Percentiles rank a stretch among this genome's conserved stretches.
Evolutionary conservation across 2,113 vertebrate genomes (phyloP).

Genomic region (Sylvia atricapilla): DNA sequence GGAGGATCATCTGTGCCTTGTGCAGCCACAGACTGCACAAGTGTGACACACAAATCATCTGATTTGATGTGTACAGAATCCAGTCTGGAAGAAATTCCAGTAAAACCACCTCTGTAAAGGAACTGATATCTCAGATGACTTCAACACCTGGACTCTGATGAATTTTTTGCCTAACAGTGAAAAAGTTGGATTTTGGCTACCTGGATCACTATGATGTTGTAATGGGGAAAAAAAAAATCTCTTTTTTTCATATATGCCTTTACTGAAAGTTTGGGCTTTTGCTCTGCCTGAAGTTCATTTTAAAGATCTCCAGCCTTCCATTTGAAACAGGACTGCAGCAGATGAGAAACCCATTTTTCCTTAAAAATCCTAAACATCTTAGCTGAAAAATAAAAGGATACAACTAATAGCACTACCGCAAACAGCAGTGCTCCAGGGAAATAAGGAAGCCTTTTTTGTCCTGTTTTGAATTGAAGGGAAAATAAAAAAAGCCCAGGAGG

Average conservation of each 20-base stretch:
- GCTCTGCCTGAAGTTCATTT: neutral
- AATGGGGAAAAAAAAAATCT: accelerated
- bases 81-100: neutral
- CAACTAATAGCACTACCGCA: neutral
- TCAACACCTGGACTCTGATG: neutral
- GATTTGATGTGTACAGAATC: neutral
- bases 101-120: neutral
- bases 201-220: neutral
- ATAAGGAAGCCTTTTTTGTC: neutral
- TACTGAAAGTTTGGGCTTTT: neutral
- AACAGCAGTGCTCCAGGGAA: neutral
- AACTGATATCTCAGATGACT: neutral
- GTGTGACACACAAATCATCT: no score
- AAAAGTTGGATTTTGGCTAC: neutral
- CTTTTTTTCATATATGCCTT: neutral
- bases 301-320: neutral
- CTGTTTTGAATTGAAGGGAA: conserved; percentile 2
- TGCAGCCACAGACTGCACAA: neutral
- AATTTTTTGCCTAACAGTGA: neutral
- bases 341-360: neutral
- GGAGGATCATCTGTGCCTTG: neutral
- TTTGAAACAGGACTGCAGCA: neutral
- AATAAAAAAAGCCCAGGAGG: conserved; percentile 21
- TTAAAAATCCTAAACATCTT: neutral
- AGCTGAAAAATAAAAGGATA: neutral